These are phyloP conservation scores for Spatulosminthurus flaviceps DNA, from an alignment of 2,888 invertebrate genomes.

Conservation along the genomic window DNA sequence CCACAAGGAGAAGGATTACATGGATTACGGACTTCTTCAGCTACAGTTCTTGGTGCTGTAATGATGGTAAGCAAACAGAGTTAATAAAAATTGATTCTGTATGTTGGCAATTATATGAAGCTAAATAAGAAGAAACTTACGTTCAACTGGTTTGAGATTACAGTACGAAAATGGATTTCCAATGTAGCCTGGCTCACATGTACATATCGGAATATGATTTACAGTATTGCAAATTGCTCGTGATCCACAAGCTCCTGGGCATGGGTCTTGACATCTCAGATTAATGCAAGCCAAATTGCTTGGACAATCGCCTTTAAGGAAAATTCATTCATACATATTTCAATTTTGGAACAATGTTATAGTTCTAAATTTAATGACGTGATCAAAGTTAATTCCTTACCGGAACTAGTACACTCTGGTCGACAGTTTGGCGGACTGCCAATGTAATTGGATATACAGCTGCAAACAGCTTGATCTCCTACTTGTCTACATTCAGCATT, in stretches of 20 bases:
- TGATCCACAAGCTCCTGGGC: constrained; percentile 72
- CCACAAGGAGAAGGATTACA: constrained; percentile 84
- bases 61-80: not conserved
- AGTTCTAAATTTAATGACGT: constrained; percentile 71
- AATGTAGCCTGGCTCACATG: constrained; percentile 64
- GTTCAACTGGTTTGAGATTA: constrained; percentile 64
- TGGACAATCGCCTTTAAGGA: constrained; percentile 76
- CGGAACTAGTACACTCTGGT: constrained; percentile 66
- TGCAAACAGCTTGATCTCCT: constrained; percentile 66
- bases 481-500: constrained; percentile 75
- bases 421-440: constrained; percentile 72
- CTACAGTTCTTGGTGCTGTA: constrained; percentile 30
- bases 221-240: constrained; percentile 66
- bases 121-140: constrained; percentile 27
- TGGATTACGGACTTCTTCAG: constrained; percentile 70
- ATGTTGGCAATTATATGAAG: too few species aligned
- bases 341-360: constrained; percentile 71
- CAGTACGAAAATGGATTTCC: constrained; percentile 63
- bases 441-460: constrained; percentile 77
- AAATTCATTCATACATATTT: constrained; percentile 77
- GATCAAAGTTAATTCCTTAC: not conserved
- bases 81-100: not conserved
- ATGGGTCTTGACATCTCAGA: constrained; percentile 65
- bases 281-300: constrained; percentile 79
- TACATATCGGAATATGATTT: constrained; percentile 62